Base-by-base conservation (phyloP, 2,113 vertebrate genomes). In the Paracanthobrama guichenoti region DNA sequence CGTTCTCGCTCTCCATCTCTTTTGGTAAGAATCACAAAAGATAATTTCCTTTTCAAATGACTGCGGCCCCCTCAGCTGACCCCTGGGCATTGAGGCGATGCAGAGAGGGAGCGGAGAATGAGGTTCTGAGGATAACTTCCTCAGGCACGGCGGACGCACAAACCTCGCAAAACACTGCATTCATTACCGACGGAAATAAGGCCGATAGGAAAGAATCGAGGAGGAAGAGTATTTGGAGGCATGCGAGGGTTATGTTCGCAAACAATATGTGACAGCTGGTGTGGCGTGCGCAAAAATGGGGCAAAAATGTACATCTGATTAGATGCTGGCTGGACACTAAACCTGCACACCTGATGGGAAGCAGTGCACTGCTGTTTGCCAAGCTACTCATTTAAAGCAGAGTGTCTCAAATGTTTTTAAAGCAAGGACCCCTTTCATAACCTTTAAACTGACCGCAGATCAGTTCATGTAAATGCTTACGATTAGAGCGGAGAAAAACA, bases 11-110 rank as follows among this genome's bases (percentile, higher is more conserved):
- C 75, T 88, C 90, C 85, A 81, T 92, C 89, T 84, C 86, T 92
- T 89, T 90, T 85, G 81, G 90, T 88, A 91, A 91, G 86, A 90
- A 90, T 85, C 89, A 91, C 90, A 90, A 91, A 94, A 94, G 90
- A 93, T 94, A 83, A 93, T 95, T 94, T 94, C 93, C 92, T 93
- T 93, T 93, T 93, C 90, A 92, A 93, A 94, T 94, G 92, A 91
- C 92, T 91, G 84, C 82, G 78, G 89, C 87, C 91, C 84, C 88
- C 86, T 85, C 85, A 85, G 82, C 84, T 93, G 93, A 94, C 92
- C 93, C 87, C 66, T 69, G 89, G 91, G 88, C 91, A 86, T 90
- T 89, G 91, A 86, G 92, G 92, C 92, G 91, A 93, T 92, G 89
- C 90, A 89, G 89, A 90, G 86, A 86, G 88, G 88, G 92, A 92